A percentile compares a stretch with the other conserved stretches of the same genome.
phyloP scores from a whole-genome alignment of 2,797 vertebrate genomes.

The Bradypodion pumilum region DNA sequence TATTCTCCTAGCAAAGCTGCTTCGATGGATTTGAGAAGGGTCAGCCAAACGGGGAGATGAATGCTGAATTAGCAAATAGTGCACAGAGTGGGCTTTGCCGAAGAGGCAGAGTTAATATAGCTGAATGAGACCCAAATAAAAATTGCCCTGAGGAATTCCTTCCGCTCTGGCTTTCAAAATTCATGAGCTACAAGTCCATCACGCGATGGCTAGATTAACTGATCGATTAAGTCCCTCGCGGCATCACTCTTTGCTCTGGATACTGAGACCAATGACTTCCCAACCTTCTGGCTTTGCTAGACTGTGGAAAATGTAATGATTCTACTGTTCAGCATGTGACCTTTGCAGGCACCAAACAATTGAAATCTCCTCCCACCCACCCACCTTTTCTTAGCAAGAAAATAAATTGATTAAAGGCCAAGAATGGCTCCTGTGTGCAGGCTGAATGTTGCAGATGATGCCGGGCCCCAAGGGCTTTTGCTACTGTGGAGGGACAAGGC shows the following conservation, averaged over 20 bases:
- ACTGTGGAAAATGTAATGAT: neutral
- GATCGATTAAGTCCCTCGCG: neutral
- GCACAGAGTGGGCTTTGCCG: neutral
- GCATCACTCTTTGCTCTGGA: neutral
- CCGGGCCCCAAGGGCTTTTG: constrained; percentile 3
- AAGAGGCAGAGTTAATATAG: neutral
- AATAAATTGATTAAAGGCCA: constrained; percentile 20
- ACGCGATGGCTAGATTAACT: neutral
- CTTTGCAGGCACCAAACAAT: constrained; percentile 6
- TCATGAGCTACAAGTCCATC: neutral
- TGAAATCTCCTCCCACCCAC: neutral
- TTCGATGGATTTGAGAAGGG: neutral
- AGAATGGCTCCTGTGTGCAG: neutral
- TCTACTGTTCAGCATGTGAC: neutral
- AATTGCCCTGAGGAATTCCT: neutral
- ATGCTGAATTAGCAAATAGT: neutral
- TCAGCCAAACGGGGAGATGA: neutral
- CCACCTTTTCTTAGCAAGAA: neutral
- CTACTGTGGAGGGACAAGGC: constrained; percentile 7
- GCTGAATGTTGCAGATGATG: constrained; percentile 2
- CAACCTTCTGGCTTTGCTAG: neutral
- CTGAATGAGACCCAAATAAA: neutral
- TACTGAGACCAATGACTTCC: neutral
- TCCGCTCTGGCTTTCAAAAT: constrained; percentile 6
- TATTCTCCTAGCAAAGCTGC: neutral